Evolutionary conservation across 64 coral and sea anemone genomes (phyloP).

Genomic region (Trachythela sp.): DNA sequence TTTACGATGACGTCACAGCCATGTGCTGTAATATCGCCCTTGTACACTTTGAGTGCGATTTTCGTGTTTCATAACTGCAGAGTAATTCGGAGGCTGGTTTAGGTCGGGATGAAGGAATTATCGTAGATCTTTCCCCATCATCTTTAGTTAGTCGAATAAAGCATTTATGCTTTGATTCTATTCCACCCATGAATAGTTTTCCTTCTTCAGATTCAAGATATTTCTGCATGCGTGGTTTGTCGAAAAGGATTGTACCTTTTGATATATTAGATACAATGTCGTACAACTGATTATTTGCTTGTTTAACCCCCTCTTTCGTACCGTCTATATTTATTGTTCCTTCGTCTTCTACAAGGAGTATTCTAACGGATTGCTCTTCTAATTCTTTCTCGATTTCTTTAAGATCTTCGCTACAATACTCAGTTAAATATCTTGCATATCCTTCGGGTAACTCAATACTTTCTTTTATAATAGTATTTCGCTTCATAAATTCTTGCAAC

Average conservation of each 20-base stretch:
- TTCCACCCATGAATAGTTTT: neutral
- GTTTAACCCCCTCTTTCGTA: constrained; percentile 10
- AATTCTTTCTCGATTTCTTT: neutral
- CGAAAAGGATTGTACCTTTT: neutral
- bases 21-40: constrained; percentile 45
- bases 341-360: neutral
- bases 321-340: neutral
- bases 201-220: neutral
- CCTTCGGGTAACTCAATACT: neutral
- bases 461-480: constrained; percentile 38
- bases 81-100: constrained; percentile 1
- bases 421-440: neutral
- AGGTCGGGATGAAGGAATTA: neutral
- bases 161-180: constrained; percentile 18
- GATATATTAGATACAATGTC: neutral
- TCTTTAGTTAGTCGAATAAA: neutral
- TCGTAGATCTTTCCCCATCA: neutral
- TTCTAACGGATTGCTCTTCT: neutral
- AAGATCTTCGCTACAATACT: neutral
- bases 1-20: constrained; percentile 57
- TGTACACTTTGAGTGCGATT: constrained; percentile 33
- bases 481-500: constrained; percentile 16
- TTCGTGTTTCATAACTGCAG: neutral
- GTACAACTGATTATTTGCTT: neutral
- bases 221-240: constrained; percentile 36